Conservation (phyloP, 2,888 invertebrate genomes). For the Dascillus cervinus region DNA sequence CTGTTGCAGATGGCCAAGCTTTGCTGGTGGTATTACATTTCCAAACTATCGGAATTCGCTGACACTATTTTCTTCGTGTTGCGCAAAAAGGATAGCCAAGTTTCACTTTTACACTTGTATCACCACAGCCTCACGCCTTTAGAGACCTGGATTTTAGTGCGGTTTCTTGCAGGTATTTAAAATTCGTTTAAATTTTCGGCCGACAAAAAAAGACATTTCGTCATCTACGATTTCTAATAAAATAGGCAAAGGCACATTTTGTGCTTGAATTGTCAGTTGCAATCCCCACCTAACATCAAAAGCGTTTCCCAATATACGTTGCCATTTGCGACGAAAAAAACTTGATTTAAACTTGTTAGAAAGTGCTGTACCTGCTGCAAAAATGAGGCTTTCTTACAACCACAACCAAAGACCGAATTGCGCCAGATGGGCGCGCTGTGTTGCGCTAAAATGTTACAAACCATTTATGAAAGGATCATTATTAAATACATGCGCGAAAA, state of each 20-base stretch:
- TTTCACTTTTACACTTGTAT: constrained; percentile 76
- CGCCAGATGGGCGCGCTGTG: no score
- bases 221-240: no score
- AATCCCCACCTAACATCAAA: constrained; percentile 11
- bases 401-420: no score
- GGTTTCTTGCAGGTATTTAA: constrained; percentile 70
- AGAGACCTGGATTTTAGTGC: constrained; percentile 71
- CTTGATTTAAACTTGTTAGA: constrained; percentile 22
- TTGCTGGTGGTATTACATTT: constrained; percentile 87
- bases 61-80: constrained; percentile 83
- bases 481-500: no score
- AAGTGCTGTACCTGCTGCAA: no score
- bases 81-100: constrained; percentile 77
- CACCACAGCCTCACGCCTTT: constrained; percentile 75
- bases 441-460: no score
- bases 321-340: constrained; percentile 21
- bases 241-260: no score
- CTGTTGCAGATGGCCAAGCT: constrained; percentile 69
- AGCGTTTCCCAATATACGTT: constrained; percentile 7
- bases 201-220: no score
- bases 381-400: constrained; percentile 4
- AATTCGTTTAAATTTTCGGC: no score
- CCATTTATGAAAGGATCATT: no score
- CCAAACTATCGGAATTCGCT: constrained; percentile 79
- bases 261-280: no score